Base-by-base conservation (phyloP, 37 sponge, comb jelly and placozoan species). In the Lycopodina hypogea region DNA sequence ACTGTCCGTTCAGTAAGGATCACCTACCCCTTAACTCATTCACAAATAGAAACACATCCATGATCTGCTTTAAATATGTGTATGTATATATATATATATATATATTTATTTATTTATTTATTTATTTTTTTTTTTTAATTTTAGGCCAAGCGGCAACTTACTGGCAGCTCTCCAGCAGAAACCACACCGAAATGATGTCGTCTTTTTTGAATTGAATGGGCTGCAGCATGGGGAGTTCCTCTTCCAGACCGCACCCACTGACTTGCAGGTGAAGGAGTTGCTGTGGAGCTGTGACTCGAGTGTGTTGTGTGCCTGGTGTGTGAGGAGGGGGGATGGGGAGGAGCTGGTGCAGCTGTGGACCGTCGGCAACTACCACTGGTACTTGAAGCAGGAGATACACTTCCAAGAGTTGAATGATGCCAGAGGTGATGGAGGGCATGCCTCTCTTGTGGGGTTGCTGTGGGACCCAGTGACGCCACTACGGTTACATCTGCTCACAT, bases 121-220 rank as follows among this genome's bases (percentile, higher is more conserved):
- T n/a, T n/a, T n/a, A n/a, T n/a, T n/a, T n/a, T n/a, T n/a, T 58
- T 30, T 19, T 14, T 32, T 65, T 14, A 24, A 15, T 33, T 19
- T 65, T 56, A 96, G 97, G 63, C 96, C 98, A 1, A 75, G 78
- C 81, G 99, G 96, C 19, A 91, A 78, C 73, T 90, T 99, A 23
- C 89, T 99, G 42, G 89, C 96, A 12, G 87, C 90, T 14, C 72
- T 86, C 23, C 95, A 91, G 37, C 74, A 76, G 35, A 84, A 72
- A 39, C 89, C 97, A 40, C 86, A 93, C 39, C 42, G 78, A 1
- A 82, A 89, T 51, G 88, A 96, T 61, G 84, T 99, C 38, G 77
- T 99, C 40, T 99, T 99, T 89, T 93, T 96, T 85, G 99, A 99
- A 71, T 83, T 84, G 11, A 99, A 99, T 78, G 96, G 96, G 0